Conservation (phyloP, 1,140 invertebrate genomes). For the Zaprionus africanus region DNA sequence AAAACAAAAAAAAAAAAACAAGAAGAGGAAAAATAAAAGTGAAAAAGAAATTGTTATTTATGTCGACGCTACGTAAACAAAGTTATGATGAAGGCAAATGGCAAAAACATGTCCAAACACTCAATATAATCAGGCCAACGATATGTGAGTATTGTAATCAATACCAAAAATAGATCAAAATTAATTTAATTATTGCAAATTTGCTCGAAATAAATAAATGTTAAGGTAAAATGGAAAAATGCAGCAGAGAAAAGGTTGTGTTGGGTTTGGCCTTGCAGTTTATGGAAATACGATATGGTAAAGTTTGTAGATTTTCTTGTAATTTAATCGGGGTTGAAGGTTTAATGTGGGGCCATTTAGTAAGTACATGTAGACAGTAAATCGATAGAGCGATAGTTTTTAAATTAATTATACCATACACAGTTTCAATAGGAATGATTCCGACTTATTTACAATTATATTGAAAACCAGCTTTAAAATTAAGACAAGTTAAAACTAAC, state of each 20-base stretch:
- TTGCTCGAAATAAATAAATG: no score
- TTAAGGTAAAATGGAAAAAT: no score
- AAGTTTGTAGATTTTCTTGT: not conserved
- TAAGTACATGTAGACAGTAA: no score
- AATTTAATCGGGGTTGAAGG: not conserved
- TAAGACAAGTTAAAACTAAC: no score
- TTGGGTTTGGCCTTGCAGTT: no score
- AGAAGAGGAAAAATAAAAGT: not conserved
- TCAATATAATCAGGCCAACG: constrained; percentile 30
- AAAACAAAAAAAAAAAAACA: constrained; percentile 61
- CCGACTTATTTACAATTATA: no score
- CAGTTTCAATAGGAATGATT: no score
- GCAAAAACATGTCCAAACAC: constrained; percentile 21
- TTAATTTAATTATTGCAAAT: constrained; percentile 4
- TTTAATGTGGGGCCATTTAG: not conserved
- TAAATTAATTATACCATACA: no score
- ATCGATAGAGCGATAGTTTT: no score
- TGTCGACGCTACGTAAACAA: constrained; percentile 62
- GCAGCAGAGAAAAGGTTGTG: no score
- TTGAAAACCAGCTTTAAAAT: no score
- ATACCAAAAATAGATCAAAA: not conserved
- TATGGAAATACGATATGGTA: not conserved
- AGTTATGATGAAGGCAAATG: constrained; percentile 49
- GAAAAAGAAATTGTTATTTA: constrained; percentile 51
- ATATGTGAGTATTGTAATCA: not conserved